Conservation (phyloP, 2,888 invertebrate species). For the Aphodius sticticus region DNA sequence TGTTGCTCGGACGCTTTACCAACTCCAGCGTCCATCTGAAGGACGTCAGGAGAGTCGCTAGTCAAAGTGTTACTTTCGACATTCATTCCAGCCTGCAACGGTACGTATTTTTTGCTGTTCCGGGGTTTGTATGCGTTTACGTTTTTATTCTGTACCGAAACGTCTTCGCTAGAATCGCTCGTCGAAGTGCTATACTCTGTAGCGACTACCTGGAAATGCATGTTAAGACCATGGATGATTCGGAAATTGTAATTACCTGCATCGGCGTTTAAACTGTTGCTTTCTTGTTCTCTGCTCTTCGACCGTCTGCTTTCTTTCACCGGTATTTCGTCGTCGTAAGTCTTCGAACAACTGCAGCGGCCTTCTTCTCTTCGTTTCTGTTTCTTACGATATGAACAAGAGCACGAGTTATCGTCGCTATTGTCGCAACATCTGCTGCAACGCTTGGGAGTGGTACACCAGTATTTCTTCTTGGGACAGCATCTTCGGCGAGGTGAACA, state of each 20-base stretch:
- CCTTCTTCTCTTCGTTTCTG: background rate
- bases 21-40: background rate
- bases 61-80: background rate
- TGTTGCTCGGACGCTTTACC: background rate
- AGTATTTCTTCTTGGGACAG: background rate
- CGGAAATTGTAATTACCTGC: conserved; percentile 7
- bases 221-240: background rate
- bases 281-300: conserved; percentile 16
- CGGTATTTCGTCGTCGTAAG: conserved; percentile 14
- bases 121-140: background rate
- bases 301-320: conserved; percentile 11
- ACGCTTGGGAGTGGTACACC: background rate
- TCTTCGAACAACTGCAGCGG: background rate
- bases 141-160: background rate
- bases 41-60: background rate
- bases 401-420: background rate
- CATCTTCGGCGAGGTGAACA: conserved; percentile 9
- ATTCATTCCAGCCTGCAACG: background rate
- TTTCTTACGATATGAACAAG: background rate
- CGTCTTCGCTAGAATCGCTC: background rate
- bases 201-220: background rate
- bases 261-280: background rate
- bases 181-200: background rate
- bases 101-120: background rate
- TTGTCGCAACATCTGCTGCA: background rate